These are phyloP conservation scores for Eufriesea mexicana DNA, from an alignment of 1,140 invertebrate species.

Conservation along the genomic window DNA sequence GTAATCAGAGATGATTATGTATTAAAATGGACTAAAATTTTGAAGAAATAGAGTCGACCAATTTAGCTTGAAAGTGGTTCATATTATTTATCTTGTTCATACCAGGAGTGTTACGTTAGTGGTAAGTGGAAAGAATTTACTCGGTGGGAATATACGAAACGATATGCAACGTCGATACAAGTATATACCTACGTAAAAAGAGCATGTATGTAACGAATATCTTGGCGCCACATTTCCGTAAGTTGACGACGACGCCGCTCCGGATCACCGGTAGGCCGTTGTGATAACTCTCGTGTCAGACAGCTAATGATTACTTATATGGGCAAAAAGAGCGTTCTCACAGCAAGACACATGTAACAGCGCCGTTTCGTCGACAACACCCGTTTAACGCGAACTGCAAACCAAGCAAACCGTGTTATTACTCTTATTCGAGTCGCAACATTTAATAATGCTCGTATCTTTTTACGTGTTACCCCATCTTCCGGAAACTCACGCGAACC, in stretches of 20 bases:
- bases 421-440: background rate
- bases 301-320: background rate
- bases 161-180: background rate
- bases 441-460: background rate
- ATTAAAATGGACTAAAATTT: too few relatives aligned
- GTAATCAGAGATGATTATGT: too few relatives aligned
- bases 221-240: conserved; percentile 56
- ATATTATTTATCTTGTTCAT: background rate
- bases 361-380: conserved; percentile 3
- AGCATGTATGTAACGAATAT: conserved; percentile 17
- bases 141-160: background rate
- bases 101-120: background rate
- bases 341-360: conserved; percentile 14
- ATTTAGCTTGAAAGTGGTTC: too few relatives aligned
- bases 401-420: background rate
- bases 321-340: background rate
- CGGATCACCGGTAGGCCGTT: conserved; percentile 55
- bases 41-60: too few relatives aligned
- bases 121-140: background rate
- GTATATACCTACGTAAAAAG: background rate
- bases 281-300: conserved; percentile 52
- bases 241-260: conserved; percentile 50
- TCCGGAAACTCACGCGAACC: background rate
- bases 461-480: background rate
- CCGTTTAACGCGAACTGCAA: background rate